These are phyloP conservation scores for Glossophaga mutica DNA, from an alignment of 2,797 vertebrate species.

Conservation along the genomic window DNA sequence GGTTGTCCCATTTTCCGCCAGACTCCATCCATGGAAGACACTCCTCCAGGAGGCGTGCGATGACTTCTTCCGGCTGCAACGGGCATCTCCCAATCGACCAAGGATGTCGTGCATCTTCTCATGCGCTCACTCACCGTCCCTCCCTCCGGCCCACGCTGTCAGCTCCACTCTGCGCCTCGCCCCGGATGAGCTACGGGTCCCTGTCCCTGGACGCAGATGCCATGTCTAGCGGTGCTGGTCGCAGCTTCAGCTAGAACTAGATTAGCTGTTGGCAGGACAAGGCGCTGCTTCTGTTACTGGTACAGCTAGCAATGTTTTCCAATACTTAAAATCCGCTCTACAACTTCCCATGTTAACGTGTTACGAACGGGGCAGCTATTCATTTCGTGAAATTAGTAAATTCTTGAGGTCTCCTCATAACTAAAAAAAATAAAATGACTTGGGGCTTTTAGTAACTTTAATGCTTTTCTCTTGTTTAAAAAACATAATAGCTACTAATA, in stretches of 20 bases:
- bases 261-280: neutral
- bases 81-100: neutral
- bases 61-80: neutral
- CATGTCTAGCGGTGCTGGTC: neutral
- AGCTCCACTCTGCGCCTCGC: neutral
- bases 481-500: neutral
- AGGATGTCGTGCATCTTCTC: neutral
- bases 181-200: too few species aligned
- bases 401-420: neutral
- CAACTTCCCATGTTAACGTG: neutral
- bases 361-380: neutral
- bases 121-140: neutral
- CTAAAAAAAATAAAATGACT: neutral
- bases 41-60: neutral
- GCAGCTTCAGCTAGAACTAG: neutral
- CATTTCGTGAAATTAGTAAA: neutral
- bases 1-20: neutral
- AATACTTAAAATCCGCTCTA: neutral
- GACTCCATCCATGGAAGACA: neutral
- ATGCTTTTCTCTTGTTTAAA: constrained; percentile 4
- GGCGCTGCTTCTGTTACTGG: neutral
- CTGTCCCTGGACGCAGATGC: neutral
- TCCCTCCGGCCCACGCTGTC: neutral
- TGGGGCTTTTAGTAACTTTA: neutral
- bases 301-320: neutral